Evolutionary conservation across 2,888 invertebrate species (phyloP), one percentile per base, ranked within the genome.

Genomic region (Apeira syringaria): DNA sequence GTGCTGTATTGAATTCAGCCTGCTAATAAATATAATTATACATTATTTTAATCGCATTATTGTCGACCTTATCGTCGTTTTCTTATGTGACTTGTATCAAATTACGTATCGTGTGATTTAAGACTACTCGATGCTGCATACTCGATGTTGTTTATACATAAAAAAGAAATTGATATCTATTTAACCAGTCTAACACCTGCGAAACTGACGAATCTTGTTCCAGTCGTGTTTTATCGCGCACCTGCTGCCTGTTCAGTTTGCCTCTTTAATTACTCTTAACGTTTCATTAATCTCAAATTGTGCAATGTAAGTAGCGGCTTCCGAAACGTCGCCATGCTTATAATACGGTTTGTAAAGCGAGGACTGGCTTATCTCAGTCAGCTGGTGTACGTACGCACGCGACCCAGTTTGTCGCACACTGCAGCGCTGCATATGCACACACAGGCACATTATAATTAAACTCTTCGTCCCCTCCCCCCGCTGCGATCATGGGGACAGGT

Each of bases 391-490:
- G 64, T 65, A 61, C 55, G 64, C 66, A 61, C 59, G 50, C 78
- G 80, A 78, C 81, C 83, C 67, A 81, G 66, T 81, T 83, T 61
- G 65, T 27, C 40, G 34, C 46, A 59, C 54, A 61, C 58, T 56
- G 47, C 51, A 34, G 58, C 62, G 60, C 2, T 20, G 20, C 64
- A 67, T 67, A 64, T 69, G 69, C 64, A 58, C 58, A 72, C 58
- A 72, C 65, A 60, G 61, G 56, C 59, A 68, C 66, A 59, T 61
- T 68, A 65, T 74, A 71, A 74, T 73, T 68, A 68, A 67, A 68
- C 55, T 57, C 56, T 38, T n/a, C n/a, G n/a, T n/a, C 63, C 68
- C 33, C 53, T 41, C 47, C 61, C 49, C 68, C 60, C 61, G 50
- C 59, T 49, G 15, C 53, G 42, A 30, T 40, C 37, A 47, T 39